Evolutionary conservation across 2,797 vertebrate species (phyloP).

Genomic region (Hapalemur alaotrensis): DNA sequence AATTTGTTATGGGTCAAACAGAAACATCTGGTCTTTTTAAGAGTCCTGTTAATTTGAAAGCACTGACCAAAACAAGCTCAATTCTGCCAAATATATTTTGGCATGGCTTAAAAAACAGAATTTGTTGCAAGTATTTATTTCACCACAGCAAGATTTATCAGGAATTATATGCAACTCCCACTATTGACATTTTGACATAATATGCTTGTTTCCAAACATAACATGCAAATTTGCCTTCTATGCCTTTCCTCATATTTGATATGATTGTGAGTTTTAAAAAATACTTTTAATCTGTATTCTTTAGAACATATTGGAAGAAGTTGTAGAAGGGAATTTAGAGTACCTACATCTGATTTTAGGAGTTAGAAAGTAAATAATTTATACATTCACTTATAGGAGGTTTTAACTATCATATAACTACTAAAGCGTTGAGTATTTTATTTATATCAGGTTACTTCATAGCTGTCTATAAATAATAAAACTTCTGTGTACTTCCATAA

Average conservation of each 20-base stretch:
- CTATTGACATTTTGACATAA: slow-evolving; percentile 29
- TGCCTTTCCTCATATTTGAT: background rate
- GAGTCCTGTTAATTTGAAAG: slow-evolving; percentile 59
- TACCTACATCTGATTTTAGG: background rate
- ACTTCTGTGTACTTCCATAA: background rate
- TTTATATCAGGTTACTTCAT: background rate
- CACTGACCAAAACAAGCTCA: slow-evolving; percentile 66
- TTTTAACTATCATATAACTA: background rate
- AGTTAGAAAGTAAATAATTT: background rate
- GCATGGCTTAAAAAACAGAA: slow-evolving; percentile 6
- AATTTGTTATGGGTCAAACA: slow-evolving; percentile 49
- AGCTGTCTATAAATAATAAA: slow-evolving; percentile 18
- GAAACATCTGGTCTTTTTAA: slow-evolving; percentile 64
- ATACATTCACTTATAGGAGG: background rate
- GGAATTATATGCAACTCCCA: slow-evolving; percentile 6
- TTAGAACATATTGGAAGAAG: background rate
- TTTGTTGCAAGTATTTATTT: slow-evolving; percentile 35
- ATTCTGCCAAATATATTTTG: slow-evolving; percentile 60
- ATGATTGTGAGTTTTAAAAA: background rate
- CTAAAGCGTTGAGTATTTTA: background rate
- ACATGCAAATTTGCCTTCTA: background rate
- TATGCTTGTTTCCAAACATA: slow-evolving; percentile 13
- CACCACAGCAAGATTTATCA: slow-evolving; percentile 5
- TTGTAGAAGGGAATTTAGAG: background rate
- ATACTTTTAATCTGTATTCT: background rate